These are phyloP conservation scores for Rhyacophila brunnea DNA, from an alignment of 1,140 invertebrate species.

Conservation along the genomic window DNA sequence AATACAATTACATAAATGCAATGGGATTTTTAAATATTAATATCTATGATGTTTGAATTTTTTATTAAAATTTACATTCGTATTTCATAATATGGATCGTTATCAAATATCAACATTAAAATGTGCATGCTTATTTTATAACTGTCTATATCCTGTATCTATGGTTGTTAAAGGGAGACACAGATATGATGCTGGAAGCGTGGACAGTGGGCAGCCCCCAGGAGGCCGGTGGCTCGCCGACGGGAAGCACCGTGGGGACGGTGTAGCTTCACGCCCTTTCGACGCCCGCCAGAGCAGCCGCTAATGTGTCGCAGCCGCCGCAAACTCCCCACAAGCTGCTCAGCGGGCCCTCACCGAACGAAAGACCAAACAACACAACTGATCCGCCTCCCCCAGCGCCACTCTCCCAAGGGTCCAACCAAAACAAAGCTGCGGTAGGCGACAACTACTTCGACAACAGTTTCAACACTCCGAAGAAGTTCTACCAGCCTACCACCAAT, in stretches of 20 bases:
- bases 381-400: neutral
- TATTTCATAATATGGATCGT: no score
- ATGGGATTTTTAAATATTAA: no score
- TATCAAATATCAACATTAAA: no score
- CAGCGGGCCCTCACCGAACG: no score
- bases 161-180: slow-evolving; percentile 25
- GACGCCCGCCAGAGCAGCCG: slow-evolving; percentile 2
- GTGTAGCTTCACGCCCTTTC: slow-evolving; percentile 28
- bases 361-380: neutral
- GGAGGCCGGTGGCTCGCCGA: slow-evolving; percentile 28
- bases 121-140: no score
- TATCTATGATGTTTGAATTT: no score
- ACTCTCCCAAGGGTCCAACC: neutral
- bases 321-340: neutral
- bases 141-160: neutral
- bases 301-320: neutral
- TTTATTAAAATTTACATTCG: no score
- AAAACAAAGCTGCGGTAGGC: neutral
- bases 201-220: slow-evolving; percentile 29
- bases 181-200: slow-evolving; percentile 35
- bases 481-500: neutral
- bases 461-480: neutral
- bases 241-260: slow-evolving; percentile 19
- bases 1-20: no score
- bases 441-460: neutral